Base-by-base conservation (phyloP, 2,113 vertebrate genomes). In the Chloebia gouldiae region DNA sequence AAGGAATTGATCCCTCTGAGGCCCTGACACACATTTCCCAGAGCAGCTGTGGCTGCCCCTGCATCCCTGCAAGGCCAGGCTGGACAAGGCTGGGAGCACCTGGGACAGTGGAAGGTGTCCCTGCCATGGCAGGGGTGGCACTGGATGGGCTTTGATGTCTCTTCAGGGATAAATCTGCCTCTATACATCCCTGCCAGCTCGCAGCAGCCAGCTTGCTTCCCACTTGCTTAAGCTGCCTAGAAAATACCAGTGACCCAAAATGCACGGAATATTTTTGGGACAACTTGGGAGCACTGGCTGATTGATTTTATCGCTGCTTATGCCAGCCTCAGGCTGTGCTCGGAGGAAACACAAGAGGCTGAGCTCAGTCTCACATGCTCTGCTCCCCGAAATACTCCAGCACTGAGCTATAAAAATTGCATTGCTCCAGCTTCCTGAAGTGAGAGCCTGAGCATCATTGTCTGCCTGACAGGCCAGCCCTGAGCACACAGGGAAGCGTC, bases 141-240 rank as follows among this genome's bases (percentile, higher is more conserved):
- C 25, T 31, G 21, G 66, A 9, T 40, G 51, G 28, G 66, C 24
- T 53, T 9, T 47, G 20, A 79, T 30, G 39, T 60, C 39, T n/a
- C 3, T n/a, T 40, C 30, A 68, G 20, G 39, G 13, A 61, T 68
- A 15, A 68, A 68, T 5, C 15, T 66, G 47, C 35, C 39, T 50
- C 61, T 11, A 0, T 11, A 2, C 2, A 1, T 17, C 47, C 35
- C 19, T 63, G 71, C 37, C 44, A 76, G 23, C 33, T 71, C 11
- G 1, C 31, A 86, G 77, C 3, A 56, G 57, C 14, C 60, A 14
- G 7, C 19, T 50, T 21, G 39, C 31, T 89, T 49, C 37, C 51
- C 11, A 2, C 51, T 80, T 33, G 53, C 37, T 64, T 27, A 47
- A 68, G 28, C 30, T 54, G 68, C 35, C 57, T 47, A 21, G 33